Conservation (phyloP, 2,113 vertebrate genomes). For the Sclerurus mexicanus region DNA sequence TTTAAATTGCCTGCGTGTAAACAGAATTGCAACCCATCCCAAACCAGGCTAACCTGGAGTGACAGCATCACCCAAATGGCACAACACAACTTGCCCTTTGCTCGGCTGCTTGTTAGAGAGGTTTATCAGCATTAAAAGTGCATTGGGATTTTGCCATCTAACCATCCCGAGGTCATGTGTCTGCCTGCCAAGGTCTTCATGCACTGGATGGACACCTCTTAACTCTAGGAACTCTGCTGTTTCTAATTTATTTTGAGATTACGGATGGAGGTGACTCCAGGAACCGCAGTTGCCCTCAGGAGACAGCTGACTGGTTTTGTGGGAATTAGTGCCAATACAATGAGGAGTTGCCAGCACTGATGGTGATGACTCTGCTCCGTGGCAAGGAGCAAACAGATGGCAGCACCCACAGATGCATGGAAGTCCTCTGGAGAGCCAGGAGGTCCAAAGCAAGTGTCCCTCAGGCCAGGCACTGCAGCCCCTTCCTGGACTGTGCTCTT, state of each 20-base stretch:
- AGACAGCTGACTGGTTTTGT: background rate
- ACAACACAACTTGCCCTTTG: background rate
- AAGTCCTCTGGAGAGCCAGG: background rate
- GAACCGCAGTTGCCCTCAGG: background rate
- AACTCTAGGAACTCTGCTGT: constrained; percentile 1
- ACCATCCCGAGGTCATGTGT: background rate
- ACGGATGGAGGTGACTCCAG: background rate
- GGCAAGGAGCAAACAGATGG: background rate
- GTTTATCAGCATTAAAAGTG: background rate
- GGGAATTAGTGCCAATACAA: background rate
- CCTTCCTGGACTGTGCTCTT: background rate
- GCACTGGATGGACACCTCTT: constrained; percentile 13
- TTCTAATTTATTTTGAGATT: background rate
- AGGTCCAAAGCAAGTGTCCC: background rate
- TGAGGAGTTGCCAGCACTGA: background rate
- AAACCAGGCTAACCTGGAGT: constrained; percentile 7
- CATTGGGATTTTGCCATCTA: background rate
- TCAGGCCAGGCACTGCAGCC: background rate
- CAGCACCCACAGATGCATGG: background rate
- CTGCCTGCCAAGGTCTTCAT: background rate
- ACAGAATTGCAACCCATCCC: background rate
- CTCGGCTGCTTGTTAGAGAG: constrained; percentile 21
- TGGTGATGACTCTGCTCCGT: background rate
- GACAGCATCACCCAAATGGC: constrained; percentile 2
- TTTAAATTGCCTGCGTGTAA: constrained; percentile 29